These are phyloP conservation scores for Corella eumyota DNA, from an alignment of 23 tunicate genomes.

Conservation along the genomic window DNA sequence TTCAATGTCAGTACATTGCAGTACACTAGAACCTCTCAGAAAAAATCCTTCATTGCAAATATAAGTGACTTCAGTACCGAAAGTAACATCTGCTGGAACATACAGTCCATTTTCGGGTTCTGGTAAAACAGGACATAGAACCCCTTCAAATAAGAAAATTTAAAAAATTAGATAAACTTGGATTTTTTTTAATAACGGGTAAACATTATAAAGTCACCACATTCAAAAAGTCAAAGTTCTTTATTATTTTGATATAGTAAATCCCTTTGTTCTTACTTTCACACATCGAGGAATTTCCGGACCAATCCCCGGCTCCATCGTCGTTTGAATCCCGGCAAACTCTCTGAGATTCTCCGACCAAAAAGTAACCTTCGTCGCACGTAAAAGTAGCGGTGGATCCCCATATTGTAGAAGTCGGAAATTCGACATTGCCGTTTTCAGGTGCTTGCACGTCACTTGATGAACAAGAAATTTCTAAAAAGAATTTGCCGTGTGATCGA, in stretches of 20 bases:
- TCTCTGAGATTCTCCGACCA: constrained; percentile 11
- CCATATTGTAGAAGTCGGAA: constrained; percentile 2
- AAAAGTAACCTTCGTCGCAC: constrained; percentile 34
- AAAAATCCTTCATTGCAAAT: constrained; percentile 24
- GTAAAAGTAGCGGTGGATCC: constrained; percentile 10
- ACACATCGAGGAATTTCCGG: constrained; percentile 16
- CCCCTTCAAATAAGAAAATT: constrained; percentile 3
- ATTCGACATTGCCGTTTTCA: constrained; percentile 11
- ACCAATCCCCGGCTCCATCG: constrained; percentile 47
- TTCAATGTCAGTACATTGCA: constrained; percentile 22
- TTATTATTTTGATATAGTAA: too few species aligned
- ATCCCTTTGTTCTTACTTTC: constrained; percentile 30
- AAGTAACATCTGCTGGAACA: constrained; percentile 1
- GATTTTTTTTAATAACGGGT: too few species aligned
- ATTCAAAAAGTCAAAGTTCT: too few species aligned
- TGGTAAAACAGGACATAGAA: constrained; percentile 13
- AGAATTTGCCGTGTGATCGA: too few species aligned
- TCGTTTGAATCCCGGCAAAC: constrained; percentile 19
- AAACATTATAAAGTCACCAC: too few species aligned
- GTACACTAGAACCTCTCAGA: neutral
- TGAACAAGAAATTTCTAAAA: too few species aligned
- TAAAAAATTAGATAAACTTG: too few species aligned
- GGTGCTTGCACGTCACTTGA: constrained; percentile 10
- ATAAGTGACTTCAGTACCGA: constrained; percentile 4
- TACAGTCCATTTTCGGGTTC: constrained; percentile 32